Evolutionary conservation across 2,113 vertebrate genomes (phyloP).

Genomic region (Hydrochoerus hydrochaeris): DNA sequence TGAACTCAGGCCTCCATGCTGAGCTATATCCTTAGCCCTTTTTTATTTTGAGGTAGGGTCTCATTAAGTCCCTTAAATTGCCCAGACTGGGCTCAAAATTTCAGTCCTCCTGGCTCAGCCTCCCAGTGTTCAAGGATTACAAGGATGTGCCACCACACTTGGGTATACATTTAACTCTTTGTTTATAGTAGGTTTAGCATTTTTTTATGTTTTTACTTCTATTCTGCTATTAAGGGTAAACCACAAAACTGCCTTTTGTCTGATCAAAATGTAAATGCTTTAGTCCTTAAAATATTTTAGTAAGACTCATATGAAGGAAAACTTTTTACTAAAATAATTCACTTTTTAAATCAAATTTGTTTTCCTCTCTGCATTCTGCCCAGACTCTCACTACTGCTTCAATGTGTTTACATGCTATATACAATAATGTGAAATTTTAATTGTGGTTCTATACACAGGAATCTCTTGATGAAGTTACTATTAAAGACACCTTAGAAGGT

Average conservation of each 20-base stretch:
- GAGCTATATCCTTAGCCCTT: neutral
- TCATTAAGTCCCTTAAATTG: neutral
- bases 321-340: neutral
- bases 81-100: neutral
- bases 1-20: neutral
- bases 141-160: neutral
- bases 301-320: conserved; percentile 24
- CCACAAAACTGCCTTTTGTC: neutral
- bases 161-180: neutral
- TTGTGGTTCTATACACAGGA: conserved; percentile 87
- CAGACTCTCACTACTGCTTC: neutral
- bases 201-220: conserved; percentile 56
- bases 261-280: conserved; percentile 18
- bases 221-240: neutral
- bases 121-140: neutral
- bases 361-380: conserved; percentile 41
- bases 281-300: neutral
- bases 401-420: neutral
- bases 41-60: neutral
- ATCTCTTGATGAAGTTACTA: conserved; percentile 99
- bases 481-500: conserved; percentile 99
- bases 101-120: neutral
- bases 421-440: conserved; percentile 41
- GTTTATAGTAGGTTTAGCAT: neutral
- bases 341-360: neutral